Conservation (phyloP, 2,113 vertebrate genomes). For the Dunckerocampus dactyliophorus region DNA sequence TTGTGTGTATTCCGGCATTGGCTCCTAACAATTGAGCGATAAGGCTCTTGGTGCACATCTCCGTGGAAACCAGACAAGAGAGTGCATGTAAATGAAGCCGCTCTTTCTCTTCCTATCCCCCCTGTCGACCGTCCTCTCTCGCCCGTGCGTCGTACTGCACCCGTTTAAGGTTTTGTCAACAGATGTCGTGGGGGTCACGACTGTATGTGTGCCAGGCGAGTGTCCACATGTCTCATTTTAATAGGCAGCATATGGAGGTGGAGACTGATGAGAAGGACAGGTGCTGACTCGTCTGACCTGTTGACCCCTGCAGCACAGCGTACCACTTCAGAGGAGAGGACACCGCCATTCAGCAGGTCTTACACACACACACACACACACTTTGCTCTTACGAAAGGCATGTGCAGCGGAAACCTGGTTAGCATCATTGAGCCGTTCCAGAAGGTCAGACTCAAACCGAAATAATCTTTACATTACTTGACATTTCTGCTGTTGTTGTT, state of each 20-base stretch:
- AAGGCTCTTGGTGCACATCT: background rate
- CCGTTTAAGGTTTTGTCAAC: slow-evolving; percentile 67
- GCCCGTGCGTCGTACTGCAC: slow-evolving; percentile 23
- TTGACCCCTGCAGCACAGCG: slow-evolving; percentile 32
- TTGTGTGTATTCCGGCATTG: background rate
- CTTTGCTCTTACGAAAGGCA: background rate
- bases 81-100: background rate
- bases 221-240: slow-evolving; percentile 67
- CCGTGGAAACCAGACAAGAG: background rate
- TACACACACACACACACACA: slow-evolving; percentile 11
- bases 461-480: too few species aligned
- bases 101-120: slow-evolving; percentile 9
- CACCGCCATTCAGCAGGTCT: slow-evolving; percentile 44
- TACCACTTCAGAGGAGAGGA: slow-evolving; percentile 56
- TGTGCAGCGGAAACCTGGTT: too few species aligned
- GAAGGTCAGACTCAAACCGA: too few species aligned
- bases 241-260: slow-evolving; percentile 75
- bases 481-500: too few species aligned
- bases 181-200: slow-evolving; percentile 68
- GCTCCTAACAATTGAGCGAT: background rate
- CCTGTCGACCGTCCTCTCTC: slow-evolving; percentile 20
- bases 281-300: slow-evolving; percentile 62
- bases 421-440: too few species aligned
- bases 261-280: slow-evolving; percentile 70
- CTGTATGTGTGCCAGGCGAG: slow-evolving; percentile 45